A percentile compares a stretch with the other conserved stretches of the same genome.
Evolutionary conservation across 2,888 invertebrate genomes (phyloP).

Genomic region (Synanthedon myopaeformis): DNA sequence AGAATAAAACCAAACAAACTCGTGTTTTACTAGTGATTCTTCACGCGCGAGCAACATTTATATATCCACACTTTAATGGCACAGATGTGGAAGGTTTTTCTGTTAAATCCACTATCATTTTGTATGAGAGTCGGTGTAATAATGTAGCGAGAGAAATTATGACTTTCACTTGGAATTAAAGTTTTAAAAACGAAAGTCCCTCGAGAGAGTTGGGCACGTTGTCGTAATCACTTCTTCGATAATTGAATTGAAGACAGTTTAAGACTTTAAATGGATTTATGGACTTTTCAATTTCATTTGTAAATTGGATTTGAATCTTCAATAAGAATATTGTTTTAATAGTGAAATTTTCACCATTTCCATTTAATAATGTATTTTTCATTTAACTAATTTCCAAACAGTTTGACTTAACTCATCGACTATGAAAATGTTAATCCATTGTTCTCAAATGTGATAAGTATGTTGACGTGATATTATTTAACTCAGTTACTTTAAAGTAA

Average conservation of each 20-base stretch:
- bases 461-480: too few relatives aligned
- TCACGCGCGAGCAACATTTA: neutral
- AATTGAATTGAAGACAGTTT: neutral
- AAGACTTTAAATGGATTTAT: neutral
- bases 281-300: neutral
- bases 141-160: neutral
- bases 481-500: too few relatives aligned
- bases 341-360: too few relatives aligned
- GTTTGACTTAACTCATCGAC: too few relatives aligned
- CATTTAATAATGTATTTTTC: too few relatives aligned
- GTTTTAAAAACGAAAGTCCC: neutral
- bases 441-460: too few relatives aligned
- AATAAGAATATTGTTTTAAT: too few relatives aligned
- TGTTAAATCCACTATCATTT: conserved; percentile 1
- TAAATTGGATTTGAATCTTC: neutral
- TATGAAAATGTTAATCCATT: too few relatives aligned
- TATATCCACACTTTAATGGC: neutral
- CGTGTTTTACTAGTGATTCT: conserved; percentile 36
- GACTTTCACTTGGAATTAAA: neutral
- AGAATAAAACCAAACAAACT: conserved; percentile 34
- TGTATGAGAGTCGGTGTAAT: neutral
- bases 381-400: too few relatives aligned
- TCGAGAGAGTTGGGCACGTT: neutral
- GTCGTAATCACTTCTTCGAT: neutral
- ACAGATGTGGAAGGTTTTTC: conserved; percentile 2